Evolutionary conservation across 2,888 invertebrate species (phyloP).

Genomic region (Aleiodes leptofemur): DNA sequence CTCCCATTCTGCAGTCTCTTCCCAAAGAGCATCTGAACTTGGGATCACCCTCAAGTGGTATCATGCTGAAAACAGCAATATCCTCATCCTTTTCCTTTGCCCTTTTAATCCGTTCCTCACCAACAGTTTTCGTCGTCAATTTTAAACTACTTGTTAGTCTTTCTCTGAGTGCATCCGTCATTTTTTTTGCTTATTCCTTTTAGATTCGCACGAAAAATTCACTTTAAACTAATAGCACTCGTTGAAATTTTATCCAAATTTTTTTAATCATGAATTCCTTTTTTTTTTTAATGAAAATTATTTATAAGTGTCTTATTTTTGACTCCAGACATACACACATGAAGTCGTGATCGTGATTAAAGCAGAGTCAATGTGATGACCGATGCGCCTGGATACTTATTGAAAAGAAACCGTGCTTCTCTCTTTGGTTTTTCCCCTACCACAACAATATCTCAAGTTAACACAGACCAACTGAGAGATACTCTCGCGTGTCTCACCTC

Average conservation of each 20-base stretch:
- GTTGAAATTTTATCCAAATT: background rate
- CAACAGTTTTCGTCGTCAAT: conserved; percentile 87
- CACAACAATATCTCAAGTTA: conserved; percentile 1
- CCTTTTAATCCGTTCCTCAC: conserved; percentile 87
- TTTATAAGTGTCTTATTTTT: background rate
- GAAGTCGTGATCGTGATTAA: conserved; percentile 47
- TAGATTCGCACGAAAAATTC: background rate
- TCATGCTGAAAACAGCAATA: conserved; percentile 90
- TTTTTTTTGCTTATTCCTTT: conserved; percentile 70
- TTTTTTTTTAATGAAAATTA: conserved; percentile 8
- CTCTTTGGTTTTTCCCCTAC: conserved; percentile 11
- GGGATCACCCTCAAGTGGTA: conserved; percentile 86
- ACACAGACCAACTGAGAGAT: background rate
- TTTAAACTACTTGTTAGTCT: conserved; percentile 82
- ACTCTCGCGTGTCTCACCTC: conserved; percentile 17
- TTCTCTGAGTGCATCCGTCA: conserved; percentile 87
- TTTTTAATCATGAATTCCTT: background rate
- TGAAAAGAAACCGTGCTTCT: conserved; percentile 53
- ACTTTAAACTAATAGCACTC: conserved; percentile 5
- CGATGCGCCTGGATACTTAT: conserved; percentile 56
- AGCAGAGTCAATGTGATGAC: conserved; percentile 52
- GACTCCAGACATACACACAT: conserved; percentile 19
- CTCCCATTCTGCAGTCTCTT: conserved; percentile 85
- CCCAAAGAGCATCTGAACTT: conserved; percentile 86
- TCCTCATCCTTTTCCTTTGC: conserved; percentile 91